Evolutionary conservation across 2,113 vertebrate species (phyloP), one percentile per base, ranked within the genome.

Genomic region (Nansenia antarctica): DNA sequence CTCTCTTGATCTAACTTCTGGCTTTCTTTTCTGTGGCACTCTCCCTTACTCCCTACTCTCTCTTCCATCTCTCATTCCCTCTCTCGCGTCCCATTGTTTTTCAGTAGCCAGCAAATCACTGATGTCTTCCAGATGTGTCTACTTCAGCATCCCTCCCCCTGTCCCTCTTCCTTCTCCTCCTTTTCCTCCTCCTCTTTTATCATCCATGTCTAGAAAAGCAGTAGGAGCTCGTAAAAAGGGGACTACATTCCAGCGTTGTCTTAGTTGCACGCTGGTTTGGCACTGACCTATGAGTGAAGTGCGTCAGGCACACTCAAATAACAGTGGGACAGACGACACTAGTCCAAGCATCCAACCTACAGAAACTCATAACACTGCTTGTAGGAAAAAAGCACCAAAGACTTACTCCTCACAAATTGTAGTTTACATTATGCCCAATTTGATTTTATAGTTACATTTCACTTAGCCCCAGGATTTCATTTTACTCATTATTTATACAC

Each of bases 301-400:
- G 58, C 31, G 18, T 6, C 18, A 35, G 52, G 7, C 12, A 60
- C 8, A 60, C 15, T 15, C 29, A 32, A 32, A 34, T 30, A 47
- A 47, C 58, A 72, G 14, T 53, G n/a, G 64, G 49, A 72, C 74
- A 58, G 69, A 71, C 71, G 81, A n/a, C n/a, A n/a, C n/a, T 47
- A 47, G 9, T 47, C 20, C 14, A 47, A 47, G 18, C 5, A 47
- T 47, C 45, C 45, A 47, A 47, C 18, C 18, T 3, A 47, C 6
- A 47, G 45, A 47, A 47, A 47, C 45, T 47, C 45, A 47, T 47
- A 15, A 75, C 58, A 53, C 27, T 62, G 22, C n/a, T n/a, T n/a
- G n/a, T n/a, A n/a, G n/a, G n/a, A n/a, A n/a, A n/a, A n/a, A n/a
- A n/a, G n/a, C n/a, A n/a, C n/a, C n/a, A n/a, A n/a, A n/a, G n/a